These are phyloP conservation scores for Poeciliopsis occidentalis DNA, from an alignment of 2,113 vertebrate genomes.

Conservation along the genomic window DNA sequence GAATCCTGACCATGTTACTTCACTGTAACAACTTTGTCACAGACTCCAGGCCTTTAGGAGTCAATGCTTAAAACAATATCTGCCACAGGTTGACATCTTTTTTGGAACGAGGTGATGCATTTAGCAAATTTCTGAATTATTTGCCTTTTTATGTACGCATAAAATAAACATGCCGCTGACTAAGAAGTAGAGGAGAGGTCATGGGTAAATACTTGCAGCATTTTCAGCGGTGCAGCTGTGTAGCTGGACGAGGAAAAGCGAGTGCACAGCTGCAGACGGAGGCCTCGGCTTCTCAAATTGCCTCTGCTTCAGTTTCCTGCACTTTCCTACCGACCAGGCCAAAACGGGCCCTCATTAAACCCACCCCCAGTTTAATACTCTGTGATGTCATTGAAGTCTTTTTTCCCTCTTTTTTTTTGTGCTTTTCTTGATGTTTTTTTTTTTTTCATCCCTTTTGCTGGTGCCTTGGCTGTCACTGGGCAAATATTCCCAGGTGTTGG, in stretches of 20 bases:
- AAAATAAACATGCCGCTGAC: constrained; percentile 37
- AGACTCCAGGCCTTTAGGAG: constrained; percentile 34
- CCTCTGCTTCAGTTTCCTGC: constrained; percentile 79
- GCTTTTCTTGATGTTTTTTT: background rate
- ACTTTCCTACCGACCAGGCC: constrained; percentile 47
- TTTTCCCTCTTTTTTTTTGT: constrained; percentile 45
- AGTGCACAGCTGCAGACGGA: constrained; percentile 77
- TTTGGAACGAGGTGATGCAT: background rate
- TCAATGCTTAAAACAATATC: background rate
- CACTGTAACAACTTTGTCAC: constrained; percentile 40
- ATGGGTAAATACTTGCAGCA: constrained; percentile 64
- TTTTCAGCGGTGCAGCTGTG: constrained; percentile 64
- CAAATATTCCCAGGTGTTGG: constrained; percentile 76
- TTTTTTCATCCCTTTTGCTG: constrained; percentile 13
- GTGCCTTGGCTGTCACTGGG: constrained; percentile 61
- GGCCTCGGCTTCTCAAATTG: constrained; percentile 78
- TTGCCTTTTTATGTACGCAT: constrained; percentile 21
- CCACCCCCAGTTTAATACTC: constrained; percentile 72
- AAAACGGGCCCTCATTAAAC: constrained; percentile 68
- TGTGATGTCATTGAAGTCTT: constrained; percentile 77
- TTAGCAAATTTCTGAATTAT: background rate
- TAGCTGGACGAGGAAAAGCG: constrained; percentile 56
- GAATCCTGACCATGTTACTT: constrained; percentile 55
- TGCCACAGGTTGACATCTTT: background rate
- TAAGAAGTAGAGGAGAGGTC: constrained; percentile 71